Percentiles rank a stretch among this genome's conserved stretches.
phyloP scores from a whole-genome alignment of 2,888 invertebrate genomes.

The Netelia fuscicornis region DNA sequence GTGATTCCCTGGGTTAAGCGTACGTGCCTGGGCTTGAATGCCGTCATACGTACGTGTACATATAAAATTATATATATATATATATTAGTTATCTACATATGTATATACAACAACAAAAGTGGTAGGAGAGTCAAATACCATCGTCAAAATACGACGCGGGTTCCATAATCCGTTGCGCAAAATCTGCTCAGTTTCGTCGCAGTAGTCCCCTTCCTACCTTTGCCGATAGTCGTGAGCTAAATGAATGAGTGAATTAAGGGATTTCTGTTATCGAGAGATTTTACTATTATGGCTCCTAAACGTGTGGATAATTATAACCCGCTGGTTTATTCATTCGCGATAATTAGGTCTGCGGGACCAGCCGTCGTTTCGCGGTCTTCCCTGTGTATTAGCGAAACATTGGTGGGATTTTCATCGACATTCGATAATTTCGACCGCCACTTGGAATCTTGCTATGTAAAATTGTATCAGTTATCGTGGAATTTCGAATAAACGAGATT shows the following conservation, averaged over 20 bases:
- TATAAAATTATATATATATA: no score
- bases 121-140: conserved; percentile 59
- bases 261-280: conserved; percentile 46
- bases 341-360: conserved; percentile 6
- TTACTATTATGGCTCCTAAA: conserved; percentile 25
- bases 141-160: conserved; percentile 65
- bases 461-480: no score
- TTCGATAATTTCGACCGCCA: background rate
- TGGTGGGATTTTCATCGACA: background rate
- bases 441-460: no score
- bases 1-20: conserved; percentile 39
- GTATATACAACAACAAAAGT: background rate
- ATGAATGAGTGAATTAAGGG: conserved; percentile 46
- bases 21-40: conserved; percentile 60
- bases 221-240: conserved; percentile 46
- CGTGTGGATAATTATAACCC: conserved; percentile 4
- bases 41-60: conserved; percentile 14
- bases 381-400: background rate
- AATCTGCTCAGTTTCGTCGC: conserved; percentile 54
- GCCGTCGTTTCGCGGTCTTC: background rate
- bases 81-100: no score
- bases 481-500: no score
- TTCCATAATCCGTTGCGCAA: conserved; percentile 61
- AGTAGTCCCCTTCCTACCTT: conserved; percentile 27
- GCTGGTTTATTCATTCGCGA: background rate